Percentiles rank a stretch among this genome's conserved stretches.
Evolutionary conservation across 2,797 vertebrate genomes (phyloP).

Genomic region (Huso huso): DNA sequence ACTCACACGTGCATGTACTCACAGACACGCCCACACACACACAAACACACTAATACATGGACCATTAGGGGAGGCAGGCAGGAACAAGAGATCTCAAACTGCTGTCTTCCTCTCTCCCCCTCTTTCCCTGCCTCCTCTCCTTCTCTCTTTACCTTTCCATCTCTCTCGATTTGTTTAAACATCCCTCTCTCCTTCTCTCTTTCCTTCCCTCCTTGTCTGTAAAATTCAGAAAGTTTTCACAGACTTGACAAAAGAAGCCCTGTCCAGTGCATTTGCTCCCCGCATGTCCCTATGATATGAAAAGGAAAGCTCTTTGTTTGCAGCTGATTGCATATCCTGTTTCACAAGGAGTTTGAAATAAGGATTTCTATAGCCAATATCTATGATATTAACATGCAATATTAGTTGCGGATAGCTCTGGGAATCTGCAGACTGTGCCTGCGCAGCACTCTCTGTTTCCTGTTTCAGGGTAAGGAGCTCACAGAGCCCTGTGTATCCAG

Average conservation of each 20-base stretch:
- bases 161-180: not conserved
- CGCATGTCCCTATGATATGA: not conserved
- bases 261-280: not conserved
- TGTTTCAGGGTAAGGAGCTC: no score
- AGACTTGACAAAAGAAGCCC: no score
- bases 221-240: no score
- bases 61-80: no score
- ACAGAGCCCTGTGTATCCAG: no score
- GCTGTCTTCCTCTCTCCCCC: conserved; percentile 9
- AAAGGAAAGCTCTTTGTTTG: not conserved
- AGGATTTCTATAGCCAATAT: not conserved
- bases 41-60: no score
- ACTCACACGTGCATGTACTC: no score
- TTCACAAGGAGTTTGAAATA: not conserved
- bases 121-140: not conserved
- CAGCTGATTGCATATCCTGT: not conserved
- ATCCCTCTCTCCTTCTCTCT: not conserved
- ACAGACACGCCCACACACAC: no score
- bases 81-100: no score
- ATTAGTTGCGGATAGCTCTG: no score
- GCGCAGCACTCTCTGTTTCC: no score
- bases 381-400: not conserved
- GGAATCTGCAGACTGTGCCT: no score
- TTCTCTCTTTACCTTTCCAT: not conserved
- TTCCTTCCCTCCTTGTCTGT: not conserved